Percentiles rank a stretch among this genome's conserved stretches.
Conservation (phyloP, 2,888 invertebrate genomes). For the Drosophila subquinaria region DNA sequence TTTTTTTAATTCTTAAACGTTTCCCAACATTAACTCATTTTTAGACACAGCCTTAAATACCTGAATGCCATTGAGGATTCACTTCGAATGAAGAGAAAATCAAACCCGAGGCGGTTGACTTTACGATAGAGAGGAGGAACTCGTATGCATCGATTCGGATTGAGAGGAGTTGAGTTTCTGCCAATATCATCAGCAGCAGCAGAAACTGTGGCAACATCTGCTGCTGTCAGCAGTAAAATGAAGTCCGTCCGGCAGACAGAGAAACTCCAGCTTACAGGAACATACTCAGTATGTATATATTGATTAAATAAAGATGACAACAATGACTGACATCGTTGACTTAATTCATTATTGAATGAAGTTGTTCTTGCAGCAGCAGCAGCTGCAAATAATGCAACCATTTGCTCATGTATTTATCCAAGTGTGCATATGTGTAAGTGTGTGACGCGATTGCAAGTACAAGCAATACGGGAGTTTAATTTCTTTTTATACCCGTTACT, state of each 20-base stretch:
- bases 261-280: constrained; percentile 11
- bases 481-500: no score
- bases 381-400: constrained; percentile 49
- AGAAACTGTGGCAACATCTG: neutral
- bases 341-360: constrained; percentile 71
- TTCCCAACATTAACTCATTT: no score
- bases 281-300: constrained; percentile 38
- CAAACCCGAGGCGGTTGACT: constrained; percentile 45
- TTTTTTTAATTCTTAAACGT: no score
- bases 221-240: constrained; percentile 35
- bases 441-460: constrained; percentile 32
- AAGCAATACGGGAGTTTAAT: constrained; percentile 58
- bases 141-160: constrained; percentile 37
- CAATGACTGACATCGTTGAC: constrained; percentile 74
- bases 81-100: constrained; percentile 21
- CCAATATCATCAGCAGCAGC: constrained; percentile 49
- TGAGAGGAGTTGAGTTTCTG: constrained; percentile 51
- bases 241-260: constrained; percentile 37
- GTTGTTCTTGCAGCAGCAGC: constrained; percentile 47
- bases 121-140: constrained; percentile 42
- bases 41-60: neutral
- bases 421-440: neutral
- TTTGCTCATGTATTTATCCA: constrained; percentile 18
- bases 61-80: constrained; percentile 19
- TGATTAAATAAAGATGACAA: constrained; percentile 75